These are phyloP conservation scores for Synaphobranchus kaupii DNA, from an alignment of 2,797 vertebrate genomes.

Conservation along the genomic window DNA sequence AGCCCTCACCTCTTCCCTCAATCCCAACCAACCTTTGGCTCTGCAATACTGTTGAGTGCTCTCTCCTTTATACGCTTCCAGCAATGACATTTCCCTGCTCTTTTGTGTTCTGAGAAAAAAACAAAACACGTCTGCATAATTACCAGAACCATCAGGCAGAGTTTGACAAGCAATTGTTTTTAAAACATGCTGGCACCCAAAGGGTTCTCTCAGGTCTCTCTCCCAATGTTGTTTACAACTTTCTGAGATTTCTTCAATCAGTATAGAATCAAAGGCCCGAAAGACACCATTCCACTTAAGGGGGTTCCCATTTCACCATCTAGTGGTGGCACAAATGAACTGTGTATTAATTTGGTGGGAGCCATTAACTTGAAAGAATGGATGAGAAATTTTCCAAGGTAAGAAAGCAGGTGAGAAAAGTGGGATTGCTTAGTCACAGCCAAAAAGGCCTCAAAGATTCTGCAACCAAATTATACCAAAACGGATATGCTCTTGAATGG, in stretches of 20 bases:
- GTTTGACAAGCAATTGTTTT: constrained; percentile 69
- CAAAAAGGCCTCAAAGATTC: constrained; percentile 81
- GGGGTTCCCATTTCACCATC: not conserved
- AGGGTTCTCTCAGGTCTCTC: constrained; percentile 73
- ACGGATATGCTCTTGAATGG: constrained; percentile 77
- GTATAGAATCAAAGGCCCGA: constrained; percentile 68
- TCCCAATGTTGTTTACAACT: constrained; percentile 84
- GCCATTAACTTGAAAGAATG: not conserved
- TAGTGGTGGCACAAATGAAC: not conserved
- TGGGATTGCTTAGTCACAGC: not conserved
- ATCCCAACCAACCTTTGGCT: constrained; percentile 31
- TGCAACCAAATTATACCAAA: constrained; percentile 86
- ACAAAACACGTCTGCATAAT: constrained; percentile 81
- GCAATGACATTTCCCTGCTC: constrained; percentile 79
- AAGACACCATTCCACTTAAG: not conserved
- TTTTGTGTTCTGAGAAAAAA: constrained; percentile 50
- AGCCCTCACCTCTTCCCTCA: not conserved
- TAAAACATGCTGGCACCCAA: constrained; percentile 76
- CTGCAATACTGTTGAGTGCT: constrained; percentile 67
- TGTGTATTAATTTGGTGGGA: not conserved
- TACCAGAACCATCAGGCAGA: constrained; percentile 82
- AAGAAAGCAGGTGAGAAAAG: not conserved
- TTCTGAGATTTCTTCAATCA: constrained; percentile 88
- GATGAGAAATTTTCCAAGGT: no score
- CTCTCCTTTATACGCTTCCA: constrained; percentile 76